Evolutionary conservation across 2,888 invertebrate genomes (phyloP).

Genomic region (Drosophila putrida): DNA sequence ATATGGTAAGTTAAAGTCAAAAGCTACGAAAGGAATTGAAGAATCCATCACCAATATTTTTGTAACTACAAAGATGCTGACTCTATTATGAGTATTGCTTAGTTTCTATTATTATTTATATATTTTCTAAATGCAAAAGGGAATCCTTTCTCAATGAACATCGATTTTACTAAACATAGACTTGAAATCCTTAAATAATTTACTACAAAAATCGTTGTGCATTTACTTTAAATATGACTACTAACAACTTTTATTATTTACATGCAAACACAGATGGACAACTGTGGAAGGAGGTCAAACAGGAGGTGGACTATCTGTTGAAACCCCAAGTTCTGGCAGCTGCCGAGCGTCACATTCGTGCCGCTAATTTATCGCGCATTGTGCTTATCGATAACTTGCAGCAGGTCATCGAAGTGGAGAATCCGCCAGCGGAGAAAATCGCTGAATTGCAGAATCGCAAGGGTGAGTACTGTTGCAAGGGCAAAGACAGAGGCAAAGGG

Average conservation of each 20-base stretch:
- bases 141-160: no score
- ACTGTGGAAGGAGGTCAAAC: conserved; percentile 85
- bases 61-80: no score
- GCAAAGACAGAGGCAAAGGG: no score
- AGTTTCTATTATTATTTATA: no score
- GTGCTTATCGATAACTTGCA: conserved; percentile 93
- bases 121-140: no score
- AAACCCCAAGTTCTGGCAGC: conserved; percentile 88
- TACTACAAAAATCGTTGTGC: no score
- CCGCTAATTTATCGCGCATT: conserved; percentile 88
- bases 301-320: conserved; percentile 90
- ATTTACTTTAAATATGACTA: no score
- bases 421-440: conserved; percentile 89
- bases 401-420: conserved; percentile 92
- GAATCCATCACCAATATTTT: no score
- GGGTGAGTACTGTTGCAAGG: conserved; percentile 86
- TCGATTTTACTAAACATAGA: no score
- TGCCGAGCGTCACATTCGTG: conserved; percentile 88
- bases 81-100: no score
- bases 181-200: no score
- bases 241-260: not conserved
- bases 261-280: conserved; percentile 78
- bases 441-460: conserved; percentile 89
- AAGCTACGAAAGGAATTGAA: not conserved
- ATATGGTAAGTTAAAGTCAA: conserved; percentile 86